Evolutionary conservation across 2,113 vertebrate genomes (phyloP), one percentile per base, ranked within the genome.

Genomic region (Dicentrarchus labrax): DNA sequence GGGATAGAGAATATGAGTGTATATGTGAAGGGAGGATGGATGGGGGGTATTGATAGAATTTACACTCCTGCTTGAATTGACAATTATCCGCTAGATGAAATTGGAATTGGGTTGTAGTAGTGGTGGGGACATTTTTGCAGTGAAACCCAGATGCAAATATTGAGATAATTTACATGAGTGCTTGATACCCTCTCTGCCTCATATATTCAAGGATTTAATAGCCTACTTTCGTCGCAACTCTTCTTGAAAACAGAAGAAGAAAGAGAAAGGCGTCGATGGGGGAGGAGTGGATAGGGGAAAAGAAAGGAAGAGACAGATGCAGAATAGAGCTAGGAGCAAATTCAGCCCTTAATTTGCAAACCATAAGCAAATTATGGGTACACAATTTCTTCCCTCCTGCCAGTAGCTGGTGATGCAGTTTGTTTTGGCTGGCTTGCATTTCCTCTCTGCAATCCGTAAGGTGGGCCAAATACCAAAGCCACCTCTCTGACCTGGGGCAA

Each of bases 31-130:
- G 24, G 62, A 82, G 76, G 88, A 91, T 88, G 85, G 88, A 90
- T 87, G 76, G 72, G 39, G 69, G 76, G 54, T 80, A 86, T 87
- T 88, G 85, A 85, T 91, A 75, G 77, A 91, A 91, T 92, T 89
- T 88, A 89, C 75, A 84, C 78, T 86, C 72, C 72, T 77, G 78
- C 43, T 80, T 89, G 88, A 89, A 92, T 87, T 88, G 91, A 91
- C 86, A 91, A 89, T 94, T 79, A 94, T 91, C 72, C 71, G 64
- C 80, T 48, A 83, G 83, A 88, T 88, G 88, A 92, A 94, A 92
- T 66, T 91, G 86, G 75, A 91, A 92, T 93, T 84, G 91, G 85
- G 86, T 84, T 87, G 80, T 84, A 84, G 84, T 85, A 86, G 69
- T 88, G 77, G 19, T 67, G 60, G 68, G 64, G 85, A 80, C 76